Base-by-base conservation (phyloP, 2,888 invertebrate species). In the Euplexia lucipara region DNA sequence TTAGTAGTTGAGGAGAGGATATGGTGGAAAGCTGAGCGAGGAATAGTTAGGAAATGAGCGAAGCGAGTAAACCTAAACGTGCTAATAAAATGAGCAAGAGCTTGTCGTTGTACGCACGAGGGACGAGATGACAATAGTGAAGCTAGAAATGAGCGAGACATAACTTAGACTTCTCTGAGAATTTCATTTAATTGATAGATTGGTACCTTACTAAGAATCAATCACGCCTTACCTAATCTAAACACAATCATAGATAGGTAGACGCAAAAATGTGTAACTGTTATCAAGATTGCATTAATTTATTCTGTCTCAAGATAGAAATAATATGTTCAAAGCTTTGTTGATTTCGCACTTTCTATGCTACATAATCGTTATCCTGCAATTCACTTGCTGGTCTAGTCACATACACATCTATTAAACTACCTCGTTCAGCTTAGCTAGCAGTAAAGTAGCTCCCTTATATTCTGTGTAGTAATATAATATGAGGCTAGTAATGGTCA, bases 401-500 rank as follows among this genome's bases (percentile, higher is more conserved):
- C 26, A 26, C 26, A 26, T 3, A 26, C 5, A 26, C 7, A 42
- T 12, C 4, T 41, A 30, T 10, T 34, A 18, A 0, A 35, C 20
- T 35, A 20, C 22, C 6, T 30, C 34, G 52, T 22, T n/a, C 18
- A 61, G 45, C 61, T 52, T 12, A 58, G 42, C 63, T 63, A 1
- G 1, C 70, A 62, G 20, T 37, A 37, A 18, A 54, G 16, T 32
- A 59, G 54, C 42, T 41, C 47, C 64, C 63, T 78, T 75, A 76
- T 62, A 64, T 69, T 78, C 72, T 75, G 66, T 64, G 58, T 63
- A 66, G 60, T 60, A 63, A 61, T 56, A 77, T 77, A 75, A 72
- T 67, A 54, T 45, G 48, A 51, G 20, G 12, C 57, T 39, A 78
- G 75, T 88, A 90, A 91, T 90, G 85, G 83, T 79, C 75, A 87